Evolutionary conservation across 1,140 invertebrate genomes (phyloP).

Genomic region (Lasioglossum baleicum): DNA sequence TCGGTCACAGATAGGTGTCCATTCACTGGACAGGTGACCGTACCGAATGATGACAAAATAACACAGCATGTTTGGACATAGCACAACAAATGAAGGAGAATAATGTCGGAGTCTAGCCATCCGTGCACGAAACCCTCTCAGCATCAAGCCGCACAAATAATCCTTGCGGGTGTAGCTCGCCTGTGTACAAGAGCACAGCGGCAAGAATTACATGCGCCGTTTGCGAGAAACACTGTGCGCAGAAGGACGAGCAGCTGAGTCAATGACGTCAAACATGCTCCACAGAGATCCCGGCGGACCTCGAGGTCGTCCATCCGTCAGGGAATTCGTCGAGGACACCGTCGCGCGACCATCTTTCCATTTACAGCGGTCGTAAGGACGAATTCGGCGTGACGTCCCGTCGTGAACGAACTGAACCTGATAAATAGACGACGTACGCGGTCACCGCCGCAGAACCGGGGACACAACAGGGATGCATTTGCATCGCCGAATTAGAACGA

Average conservation of each 20-base stretch:
- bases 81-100: too few relatives aligned
- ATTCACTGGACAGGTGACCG: too few relatives aligned
- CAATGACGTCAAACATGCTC: constrained; percentile 45
- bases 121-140: too few relatives aligned
- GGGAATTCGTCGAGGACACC: constrained; percentile 32
- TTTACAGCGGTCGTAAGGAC: constrained; percentile 31
- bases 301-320: not conserved
- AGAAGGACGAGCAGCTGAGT: constrained; percentile 47
- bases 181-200: not conserved
- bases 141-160: too few relatives aligned
- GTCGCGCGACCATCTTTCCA: constrained; percentile 25
- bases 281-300: constrained; percentile 9
- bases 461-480: constrained; percentile 15
- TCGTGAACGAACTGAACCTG: constrained; percentile 10
- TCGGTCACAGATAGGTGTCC: too few relatives aligned
- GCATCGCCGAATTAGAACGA: constrained; percentile 30
- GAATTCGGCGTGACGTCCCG: constrained; percentile 35
- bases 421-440: constrained; percentile 1
- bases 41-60: too few relatives aligned
- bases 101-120: too few relatives aligned
- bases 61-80: too few relatives aligned
- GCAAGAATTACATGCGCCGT: not conserved
- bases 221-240: constrained; percentile 6
- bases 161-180: too few relatives aligned
- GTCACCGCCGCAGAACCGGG: too few relatives aligned